Evolutionary conservation across 2,113 vertebrate genomes (phyloP), one percentile per base, ranked within the genome.

Genomic region (Zingel zingel): DNA sequence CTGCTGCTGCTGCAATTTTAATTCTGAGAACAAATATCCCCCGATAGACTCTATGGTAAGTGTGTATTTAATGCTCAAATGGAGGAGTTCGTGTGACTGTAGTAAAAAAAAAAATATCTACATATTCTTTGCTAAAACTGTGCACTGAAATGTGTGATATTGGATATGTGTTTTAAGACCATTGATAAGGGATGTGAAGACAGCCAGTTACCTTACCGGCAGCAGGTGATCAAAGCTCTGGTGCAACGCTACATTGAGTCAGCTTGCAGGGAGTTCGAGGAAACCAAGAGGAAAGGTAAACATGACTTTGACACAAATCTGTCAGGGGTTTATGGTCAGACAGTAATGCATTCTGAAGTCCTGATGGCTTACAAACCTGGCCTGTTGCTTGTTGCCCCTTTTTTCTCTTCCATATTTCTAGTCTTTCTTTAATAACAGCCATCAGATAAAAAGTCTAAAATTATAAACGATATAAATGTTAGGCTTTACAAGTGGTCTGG

Each of bases 201-300:
- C 3, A 91, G n/a, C n/a, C 81, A 79, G 7, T 13, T 91, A 6
- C 93, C 96, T 18, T 98, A 97, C 79, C 94, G 94, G 23, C 95
- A 96, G 79, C 95, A 96, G 36, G 96, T 98, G 82, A 96, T 97
- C 75, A 90, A 93, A 57, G 97, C 96, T 23, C 89, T 98, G 90
- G 96, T 98, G 21, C 97, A 97, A 74, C 95, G 96, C 19, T 97
- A 97, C 88, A 97, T 97, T 3, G 97, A 98, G 67, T 97, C 96
- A 1, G 97, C 97, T 47, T 66, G 94, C 59, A 92, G 96, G 6
- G 96, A 98, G 90, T 98, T 97, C 1, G 96, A 97, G 79, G 97
- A 98, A 88, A 91, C 95, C 16, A 95, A 95, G 53, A 91, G 96
- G 36, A 98, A 97, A 97, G 96, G 97, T 97, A 88, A 81, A 9